Evolutionary conservation across 2,797 vertebrate genomes (phyloP).

Genomic region (Helarctos malayanus): DNA sequence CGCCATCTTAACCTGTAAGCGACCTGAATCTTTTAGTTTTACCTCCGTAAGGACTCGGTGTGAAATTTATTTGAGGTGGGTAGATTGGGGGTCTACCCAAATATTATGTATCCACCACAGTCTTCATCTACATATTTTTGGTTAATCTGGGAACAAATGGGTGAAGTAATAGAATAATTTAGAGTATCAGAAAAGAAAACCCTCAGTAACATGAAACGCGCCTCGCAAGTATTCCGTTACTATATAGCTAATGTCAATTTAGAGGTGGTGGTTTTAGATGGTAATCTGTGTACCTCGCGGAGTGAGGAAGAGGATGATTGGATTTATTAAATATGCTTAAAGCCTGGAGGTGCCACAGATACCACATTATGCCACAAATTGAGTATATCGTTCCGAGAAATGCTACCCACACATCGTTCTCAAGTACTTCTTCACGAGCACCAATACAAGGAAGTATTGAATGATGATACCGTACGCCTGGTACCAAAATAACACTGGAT

Average conservation of each 20-base stretch:
- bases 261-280: neutral
- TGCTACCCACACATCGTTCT: neutral
- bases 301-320: neutral
- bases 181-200: slow-evolving; percentile 10
- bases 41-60: neutral
- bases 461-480: neutral
- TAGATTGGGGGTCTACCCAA: neutral
- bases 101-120: neutral
- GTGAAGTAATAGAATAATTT: neutral
- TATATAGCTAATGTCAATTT: neutral
- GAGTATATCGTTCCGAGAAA: neutral
- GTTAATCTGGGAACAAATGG: neutral
- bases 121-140: neutral
- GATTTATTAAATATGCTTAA: neutral
- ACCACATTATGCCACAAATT: neutral
- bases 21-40: neutral
- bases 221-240: neutral
- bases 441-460: neutral
- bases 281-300: neutral
- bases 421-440: neutral
- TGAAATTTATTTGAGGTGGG: neutral
- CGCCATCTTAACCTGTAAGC: too few species aligned
- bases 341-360: neutral
- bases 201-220: neutral
- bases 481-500: too few species aligned